A percentile compares a stretch with the other conserved stretches of the same genome.
Evolutionary conservation across 2,113 vertebrate genomes (phyloP).

Genomic region (Pelecanoides urinatrix): DNA sequence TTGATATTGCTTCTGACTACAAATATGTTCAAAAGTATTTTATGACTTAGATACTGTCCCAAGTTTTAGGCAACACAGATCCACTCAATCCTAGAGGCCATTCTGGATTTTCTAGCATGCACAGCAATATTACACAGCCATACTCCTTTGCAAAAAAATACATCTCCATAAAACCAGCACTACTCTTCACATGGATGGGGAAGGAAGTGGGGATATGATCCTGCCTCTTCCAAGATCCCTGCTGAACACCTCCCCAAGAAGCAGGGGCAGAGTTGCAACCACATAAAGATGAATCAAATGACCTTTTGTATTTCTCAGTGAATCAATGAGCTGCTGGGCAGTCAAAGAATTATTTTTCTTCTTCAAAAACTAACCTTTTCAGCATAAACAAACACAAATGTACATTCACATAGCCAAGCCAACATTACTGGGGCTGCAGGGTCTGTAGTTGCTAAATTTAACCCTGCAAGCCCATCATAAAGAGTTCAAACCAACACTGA

Average conservation of each 20-base stretch:
- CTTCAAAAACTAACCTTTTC: background rate
- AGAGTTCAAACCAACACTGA: background rate
- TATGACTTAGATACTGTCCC: background rate
- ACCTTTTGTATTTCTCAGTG: background rate
- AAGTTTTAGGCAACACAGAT: background rate
- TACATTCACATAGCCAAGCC: background rate
- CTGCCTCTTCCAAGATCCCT: background rate
- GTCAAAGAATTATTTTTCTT: background rate
- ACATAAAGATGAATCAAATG: background rate
- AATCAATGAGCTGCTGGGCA: background rate
- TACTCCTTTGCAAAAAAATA: background rate
- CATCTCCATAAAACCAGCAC: background rate
- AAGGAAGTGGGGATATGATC: background rate
- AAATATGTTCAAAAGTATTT: background rate
- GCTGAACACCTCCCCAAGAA: background rate
- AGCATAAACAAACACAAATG: background rate
- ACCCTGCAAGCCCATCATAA: background rate
- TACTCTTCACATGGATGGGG: background rate
- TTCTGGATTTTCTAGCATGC: background rate
- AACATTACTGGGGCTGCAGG: background rate
- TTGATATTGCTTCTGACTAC: background rate
- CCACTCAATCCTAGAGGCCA: background rate
- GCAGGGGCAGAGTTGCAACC: background rate
- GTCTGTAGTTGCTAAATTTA: constrained; percentile 4
- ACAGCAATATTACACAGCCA: background rate